These are phyloP conservation scores for Muscicapa striata DNA, from an alignment of 2,797 vertebrate genomes.

Conservation along the genomic window DNA sequence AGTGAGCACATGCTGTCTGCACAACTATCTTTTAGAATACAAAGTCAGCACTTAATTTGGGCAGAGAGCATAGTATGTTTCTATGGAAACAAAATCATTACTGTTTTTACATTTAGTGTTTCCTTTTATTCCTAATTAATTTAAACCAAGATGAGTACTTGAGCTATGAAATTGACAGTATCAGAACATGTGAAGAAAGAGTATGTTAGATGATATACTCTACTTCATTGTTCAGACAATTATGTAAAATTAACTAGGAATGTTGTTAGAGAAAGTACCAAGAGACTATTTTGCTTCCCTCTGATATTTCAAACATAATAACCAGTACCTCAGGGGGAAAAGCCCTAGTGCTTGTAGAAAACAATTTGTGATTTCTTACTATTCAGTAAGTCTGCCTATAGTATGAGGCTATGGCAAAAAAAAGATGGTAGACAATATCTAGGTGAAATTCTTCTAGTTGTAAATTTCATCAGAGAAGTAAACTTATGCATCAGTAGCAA, in stretches of 20 bases:
- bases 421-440: neutral
- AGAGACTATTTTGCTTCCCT: neutral
- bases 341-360: neutral
- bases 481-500: neutral
- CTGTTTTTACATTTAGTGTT: neutral
- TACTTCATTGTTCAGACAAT: neutral
- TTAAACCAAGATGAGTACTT: neutral
- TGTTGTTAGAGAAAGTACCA: neutral
- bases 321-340: neutral
- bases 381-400: neutral
- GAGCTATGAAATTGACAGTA: neutral
- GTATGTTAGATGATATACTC: neutral
- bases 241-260: neutral
- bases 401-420: neutral
- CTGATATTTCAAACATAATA: neutral
- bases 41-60: conserved; percentile 45
- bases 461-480: neutral
- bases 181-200: neutral
- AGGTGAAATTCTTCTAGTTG: neutral
- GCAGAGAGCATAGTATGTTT: neutral
- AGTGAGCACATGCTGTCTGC: neutral
- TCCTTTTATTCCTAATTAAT: conserved; percentile 2
- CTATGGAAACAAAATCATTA: conserved; percentile 9
- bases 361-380: neutral
- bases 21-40: conserved; percentile 12